Conservation (phyloP, 2,888 invertebrate species). For the Patella ulyssiponensis region DNA sequence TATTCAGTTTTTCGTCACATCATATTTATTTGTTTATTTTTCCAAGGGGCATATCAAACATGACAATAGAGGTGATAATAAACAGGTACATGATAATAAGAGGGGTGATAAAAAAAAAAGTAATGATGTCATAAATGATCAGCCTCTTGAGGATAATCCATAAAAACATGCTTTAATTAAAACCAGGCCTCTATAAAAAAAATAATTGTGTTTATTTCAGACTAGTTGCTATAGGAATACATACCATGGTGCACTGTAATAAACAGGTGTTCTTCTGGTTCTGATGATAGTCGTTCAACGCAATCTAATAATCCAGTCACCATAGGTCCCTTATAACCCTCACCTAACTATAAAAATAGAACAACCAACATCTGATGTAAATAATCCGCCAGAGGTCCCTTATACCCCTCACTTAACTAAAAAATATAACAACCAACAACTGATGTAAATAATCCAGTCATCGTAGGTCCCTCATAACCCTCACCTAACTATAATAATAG, state of each 20-base stretch:
- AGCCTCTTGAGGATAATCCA: no score
- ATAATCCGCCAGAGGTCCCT: not conserved
- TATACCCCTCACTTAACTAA: not conserved
- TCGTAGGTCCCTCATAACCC: not conserved
- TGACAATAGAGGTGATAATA: no score
- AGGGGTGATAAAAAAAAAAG: no score
- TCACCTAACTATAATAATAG: not conserved
- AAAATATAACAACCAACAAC: not conserved
- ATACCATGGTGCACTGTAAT: not conserved
- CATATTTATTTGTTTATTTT: no score
- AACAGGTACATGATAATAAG: no score
- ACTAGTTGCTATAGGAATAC: not conserved
- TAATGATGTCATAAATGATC: no score
- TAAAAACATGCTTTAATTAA: no score
- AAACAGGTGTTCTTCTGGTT: not conserved
- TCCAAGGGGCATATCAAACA: no score
- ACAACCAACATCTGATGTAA: not conserved
- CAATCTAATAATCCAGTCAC: not conserved
- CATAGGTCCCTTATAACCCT: not conserved
- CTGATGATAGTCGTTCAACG: not conserved
- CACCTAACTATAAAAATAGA: not conserved
- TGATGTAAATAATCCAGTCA: not conserved
- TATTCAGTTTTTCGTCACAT: no score
- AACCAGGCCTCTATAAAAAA: no score
- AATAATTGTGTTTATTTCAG: no score